These are phyloP conservation scores for Pimpla rufipes DNA, from an alignment of 2,888 invertebrate species.

Conservation along the genomic window DNA sequence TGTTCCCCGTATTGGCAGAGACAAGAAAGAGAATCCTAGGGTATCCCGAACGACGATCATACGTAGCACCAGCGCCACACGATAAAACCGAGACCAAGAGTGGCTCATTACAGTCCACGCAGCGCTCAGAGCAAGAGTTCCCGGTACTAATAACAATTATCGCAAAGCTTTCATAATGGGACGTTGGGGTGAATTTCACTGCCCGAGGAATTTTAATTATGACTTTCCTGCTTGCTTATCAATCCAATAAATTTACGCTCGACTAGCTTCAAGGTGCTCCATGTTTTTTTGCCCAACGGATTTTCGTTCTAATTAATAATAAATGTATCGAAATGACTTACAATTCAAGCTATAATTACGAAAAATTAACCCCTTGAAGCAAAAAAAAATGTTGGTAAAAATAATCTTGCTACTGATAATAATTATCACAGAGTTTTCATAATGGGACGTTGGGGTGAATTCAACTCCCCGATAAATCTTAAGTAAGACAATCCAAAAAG, in stretches of 20 bases:
- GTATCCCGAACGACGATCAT: not conserved
- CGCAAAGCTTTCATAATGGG: not conserved
- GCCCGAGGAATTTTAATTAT: not conserved
- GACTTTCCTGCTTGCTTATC: not conserved
- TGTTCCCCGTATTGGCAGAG: conserved; percentile 30
- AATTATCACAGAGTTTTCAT: not conserved
- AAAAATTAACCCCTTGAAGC: too few relatives aligned
- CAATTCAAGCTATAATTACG: too few relatives aligned
- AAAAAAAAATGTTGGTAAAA: too few relatives aligned
- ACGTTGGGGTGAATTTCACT: not conserved
- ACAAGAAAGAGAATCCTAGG: not conserved
- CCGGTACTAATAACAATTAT: conserved; percentile 2
- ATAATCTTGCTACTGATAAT: not conserved
- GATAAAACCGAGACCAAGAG: not conserved
- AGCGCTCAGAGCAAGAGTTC: not conserved
- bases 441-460: not conserved
- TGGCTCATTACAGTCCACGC: not conserved
- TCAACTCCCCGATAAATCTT: not conserved
- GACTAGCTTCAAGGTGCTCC: not conserved
- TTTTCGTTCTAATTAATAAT: not conserved
- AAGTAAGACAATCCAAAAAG: not conserved
- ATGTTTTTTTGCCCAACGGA: not conserved
- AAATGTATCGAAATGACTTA: too few relatives aligned
- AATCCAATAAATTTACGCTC: not conserved
- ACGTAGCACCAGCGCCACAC: not conserved